Evolutionary conservation across 2,888 invertebrate genomes (phyloP).

Genomic region (Sphaerolaimus hirsutus): DNA sequence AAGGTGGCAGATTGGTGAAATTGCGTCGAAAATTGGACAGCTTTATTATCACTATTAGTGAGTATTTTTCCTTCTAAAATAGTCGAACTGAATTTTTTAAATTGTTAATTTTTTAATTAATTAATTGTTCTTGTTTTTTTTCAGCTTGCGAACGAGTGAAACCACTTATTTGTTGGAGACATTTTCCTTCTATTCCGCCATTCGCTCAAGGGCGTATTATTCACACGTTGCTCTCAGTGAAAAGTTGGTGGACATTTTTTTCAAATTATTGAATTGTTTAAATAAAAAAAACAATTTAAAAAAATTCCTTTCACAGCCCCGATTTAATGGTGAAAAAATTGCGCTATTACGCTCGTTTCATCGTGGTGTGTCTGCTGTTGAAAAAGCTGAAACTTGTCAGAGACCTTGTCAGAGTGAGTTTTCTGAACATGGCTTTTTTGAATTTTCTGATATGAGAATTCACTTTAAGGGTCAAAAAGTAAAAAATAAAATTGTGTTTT

Average conservation of each 20-base stretch:
- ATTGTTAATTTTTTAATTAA: neutral
- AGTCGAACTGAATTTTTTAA: neutral
- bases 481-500: too few species aligned
- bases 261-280: neutral
- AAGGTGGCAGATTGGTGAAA: conserved; percentile 92
- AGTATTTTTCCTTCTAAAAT: too few species aligned
- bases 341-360: conserved; percentile 73
- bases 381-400: conserved; percentile 75
- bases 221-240: conserved; percentile 31
- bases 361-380: conserved; percentile 73
- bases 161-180: conserved; percentile 85
- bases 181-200: conserved; percentile 82
- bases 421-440: too few species aligned
- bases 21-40: conserved; percentile 91
- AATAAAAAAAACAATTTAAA: neutral
- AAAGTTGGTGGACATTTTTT: neutral
- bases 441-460: too few species aligned
- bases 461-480: too few species aligned
- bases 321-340: conserved; percentile 90
- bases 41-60: conserved; percentile 94
- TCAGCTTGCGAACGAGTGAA: conserved; percentile 73
- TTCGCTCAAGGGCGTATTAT: conserved; percentile 72
- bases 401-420: conserved; percentile 49
- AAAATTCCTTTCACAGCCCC: conserved; percentile 25
- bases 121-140: conserved; percentile 18